Percentiles rank a stretch among this genome's conserved stretches.
phyloP scores from a whole-genome alignment of 2,797 vertebrate genomes.

The Pantherophis alleghaniensis region DNA sequence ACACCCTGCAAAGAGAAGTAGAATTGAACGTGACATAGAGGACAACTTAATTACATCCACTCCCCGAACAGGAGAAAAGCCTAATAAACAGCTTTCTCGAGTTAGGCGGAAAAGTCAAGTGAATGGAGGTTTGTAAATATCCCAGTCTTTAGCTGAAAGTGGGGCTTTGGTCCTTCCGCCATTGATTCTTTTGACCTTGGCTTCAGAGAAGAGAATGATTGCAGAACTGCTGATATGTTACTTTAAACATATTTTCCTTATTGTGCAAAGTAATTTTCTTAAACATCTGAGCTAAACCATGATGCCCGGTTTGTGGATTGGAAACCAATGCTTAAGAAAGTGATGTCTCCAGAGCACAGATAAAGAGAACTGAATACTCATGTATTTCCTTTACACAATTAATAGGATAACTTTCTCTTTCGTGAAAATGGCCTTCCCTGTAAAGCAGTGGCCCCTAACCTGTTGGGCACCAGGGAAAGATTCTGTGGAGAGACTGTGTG shows the following conservation, averaged over 20 bases:
- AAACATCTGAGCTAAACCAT: not conserved
- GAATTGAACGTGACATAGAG: slow-evolving; percentile 88
- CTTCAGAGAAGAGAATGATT: not conserved
- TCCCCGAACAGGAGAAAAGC: slow-evolving; percentile 78
- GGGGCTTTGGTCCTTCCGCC: rapidly evolving
- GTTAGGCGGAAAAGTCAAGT: slow-evolving; percentile 86
- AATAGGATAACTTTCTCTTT: not conserved
- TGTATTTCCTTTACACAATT: not conserved
- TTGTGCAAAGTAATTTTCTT: not conserved
- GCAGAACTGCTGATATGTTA: not conserved
- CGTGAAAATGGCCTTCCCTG: not conserved
- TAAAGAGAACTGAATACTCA: not conserved
- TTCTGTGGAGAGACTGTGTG: too few species aligned
- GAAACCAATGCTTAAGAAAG: not conserved
- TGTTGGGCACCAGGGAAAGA: too few species aligned
- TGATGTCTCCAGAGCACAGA: not conserved
- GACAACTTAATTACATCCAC: slow-evolving; percentile 93
- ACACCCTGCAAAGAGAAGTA: slow-evolving; percentile 87
- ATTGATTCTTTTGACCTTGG: rapidly evolving
- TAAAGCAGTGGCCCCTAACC: too few species aligned
- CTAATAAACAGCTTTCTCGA: slow-evolving; percentile 81
- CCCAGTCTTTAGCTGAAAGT: rapidly evolving
- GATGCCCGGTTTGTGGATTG: not conserved
- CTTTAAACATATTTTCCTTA: not conserved
- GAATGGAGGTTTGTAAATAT: slow-evolving; percentile 84